Evolutionary conservation across 2,797 vertebrate genomes (phyloP).

Genomic region (Smutsia temminckii): DNA sequence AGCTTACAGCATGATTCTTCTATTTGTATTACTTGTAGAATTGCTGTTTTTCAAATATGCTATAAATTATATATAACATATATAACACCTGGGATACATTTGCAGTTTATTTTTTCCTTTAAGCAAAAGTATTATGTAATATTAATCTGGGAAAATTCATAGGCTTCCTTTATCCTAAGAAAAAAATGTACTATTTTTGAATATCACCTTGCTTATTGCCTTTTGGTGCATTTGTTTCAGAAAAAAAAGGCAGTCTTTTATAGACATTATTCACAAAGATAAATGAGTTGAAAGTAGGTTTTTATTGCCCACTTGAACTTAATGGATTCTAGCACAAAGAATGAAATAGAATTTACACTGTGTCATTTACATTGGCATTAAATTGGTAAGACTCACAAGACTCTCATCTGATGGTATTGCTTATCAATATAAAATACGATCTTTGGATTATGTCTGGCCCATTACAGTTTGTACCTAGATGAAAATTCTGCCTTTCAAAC

Average conservation of each 20-base stretch:
- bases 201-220: not conserved
- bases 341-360: slow-evolving; percentile 68
- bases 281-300: slow-evolving; percentile 66
- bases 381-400: slow-evolving; percentile 51
- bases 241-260: not conserved
- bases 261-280: slow-evolving; percentile 54
- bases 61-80: not conserved
- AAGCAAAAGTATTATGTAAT: not conserved
- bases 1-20: not conserved
- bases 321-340: slow-evolving; percentile 63
- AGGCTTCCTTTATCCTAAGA: not conserved
- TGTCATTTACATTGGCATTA: slow-evolving; percentile 68
- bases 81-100: not conserved
- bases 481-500: slow-evolving; percentile 54
- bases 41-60: not conserved
- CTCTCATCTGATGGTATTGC: slow-evolving; percentile 20
- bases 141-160: not conserved
- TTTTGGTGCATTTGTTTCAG: slow-evolving; percentile 64
- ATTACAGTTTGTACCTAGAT: not conserved
- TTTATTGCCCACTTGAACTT: slow-evolving; percentile 77
- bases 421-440: slow-evolving; percentile 67
- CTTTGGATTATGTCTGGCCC: slow-evolving; percentile 14
- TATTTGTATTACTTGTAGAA: not conserved
- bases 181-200: slow-evolving; percentile 19
- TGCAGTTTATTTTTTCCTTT: not conserved